Conservation (phyloP, 2,113 vertebrate species). For the Candoia aspera region DNA sequence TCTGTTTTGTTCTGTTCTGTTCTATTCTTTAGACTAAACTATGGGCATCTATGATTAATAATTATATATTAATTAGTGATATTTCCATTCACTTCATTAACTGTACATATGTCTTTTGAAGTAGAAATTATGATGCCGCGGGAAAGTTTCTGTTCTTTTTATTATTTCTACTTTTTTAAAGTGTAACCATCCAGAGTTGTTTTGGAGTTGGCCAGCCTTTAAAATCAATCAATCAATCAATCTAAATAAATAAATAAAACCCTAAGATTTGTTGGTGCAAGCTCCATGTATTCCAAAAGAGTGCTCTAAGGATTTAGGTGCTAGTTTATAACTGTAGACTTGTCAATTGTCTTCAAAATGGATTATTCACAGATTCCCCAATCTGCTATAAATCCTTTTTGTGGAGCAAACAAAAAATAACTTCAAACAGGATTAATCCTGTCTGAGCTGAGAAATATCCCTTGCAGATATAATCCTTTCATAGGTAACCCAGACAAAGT, state of each 20-base stretch:
- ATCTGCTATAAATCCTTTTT: neutral
- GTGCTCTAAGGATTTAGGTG: neutral
- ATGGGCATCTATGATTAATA: neutral
- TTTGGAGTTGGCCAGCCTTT: neutral
- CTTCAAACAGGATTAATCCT: neutral
- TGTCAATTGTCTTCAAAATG: neutral
- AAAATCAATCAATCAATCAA: neutral
- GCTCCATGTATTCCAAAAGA: neutral
- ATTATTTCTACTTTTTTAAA: neutral
- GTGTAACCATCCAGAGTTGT: neutral
- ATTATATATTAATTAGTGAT: neutral
- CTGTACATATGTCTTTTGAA: neutral
- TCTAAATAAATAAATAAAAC: neutral
- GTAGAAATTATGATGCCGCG: neutral
- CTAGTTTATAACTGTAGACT: neutral
- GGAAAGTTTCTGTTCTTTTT: neutral
- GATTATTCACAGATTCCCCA: neutral
- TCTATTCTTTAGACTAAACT: neutral
- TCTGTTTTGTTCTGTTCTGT: neutral
- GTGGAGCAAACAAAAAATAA: neutral
- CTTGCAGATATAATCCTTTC: constrained; percentile 5
- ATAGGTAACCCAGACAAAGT: neutral
- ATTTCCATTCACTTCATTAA: neutral
- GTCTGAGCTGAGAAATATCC: neutral
- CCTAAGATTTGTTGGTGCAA: neutral